Evolutionary conservation across 2,888 invertebrate species (phyloP).

Genomic region (Drosophila phalerata): DNA sequence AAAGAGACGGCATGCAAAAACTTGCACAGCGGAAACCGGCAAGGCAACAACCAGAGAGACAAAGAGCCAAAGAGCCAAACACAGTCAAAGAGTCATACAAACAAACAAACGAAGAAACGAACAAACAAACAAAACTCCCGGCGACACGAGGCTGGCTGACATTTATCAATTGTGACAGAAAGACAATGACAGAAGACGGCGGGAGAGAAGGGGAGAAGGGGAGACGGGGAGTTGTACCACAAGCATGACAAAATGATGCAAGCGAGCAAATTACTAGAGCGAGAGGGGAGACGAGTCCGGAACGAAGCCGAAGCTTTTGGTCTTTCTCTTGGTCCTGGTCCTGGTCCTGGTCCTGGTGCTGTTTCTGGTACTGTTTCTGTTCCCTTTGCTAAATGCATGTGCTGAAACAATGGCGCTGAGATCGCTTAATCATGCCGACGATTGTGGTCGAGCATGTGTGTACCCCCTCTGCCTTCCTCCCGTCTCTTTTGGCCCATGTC

Average conservation of each 20-base stretch:
- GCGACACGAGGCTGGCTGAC: slow-evolving; percentile 62
- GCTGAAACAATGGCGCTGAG: slow-evolving; percentile 80
- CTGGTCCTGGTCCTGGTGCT: not conserved
- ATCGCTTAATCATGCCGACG: slow-evolving; percentile 83
- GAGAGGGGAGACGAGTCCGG: slow-evolving; percentile 1
- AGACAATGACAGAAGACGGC: slow-evolving; percentile 64
- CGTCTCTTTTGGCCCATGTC: not conserved
- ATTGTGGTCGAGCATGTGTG: slow-evolving; percentile 71
- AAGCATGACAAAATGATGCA: slow-evolving; percentile 79
- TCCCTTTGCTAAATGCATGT: slow-evolving; percentile 33
- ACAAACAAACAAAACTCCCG: slow-evolving; percentile 61
- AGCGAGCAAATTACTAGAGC: slow-evolving; percentile 59
- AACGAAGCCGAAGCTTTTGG: not conserved
- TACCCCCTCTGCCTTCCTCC: not conserved
- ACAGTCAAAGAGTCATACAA: slow-evolving; percentile 35
- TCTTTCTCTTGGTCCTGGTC: not conserved
- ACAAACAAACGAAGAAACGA: slow-evolving; percentile 57
- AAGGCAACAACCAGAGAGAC: slow-evolving; percentile 39
- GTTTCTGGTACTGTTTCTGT: not conserved
- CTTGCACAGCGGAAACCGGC: slow-evolving; percentile 57
- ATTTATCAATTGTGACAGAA: slow-evolving; percentile 78
- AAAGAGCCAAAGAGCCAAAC: slow-evolving; percentile 39
- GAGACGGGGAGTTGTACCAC: slow-evolving; percentile 41
- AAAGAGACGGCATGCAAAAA: slow-evolving; percentile 55
- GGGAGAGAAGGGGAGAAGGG: not conserved